phyloP scores from a whole-genome alignment of 2,113 vertebrate genomes.

The Puntigrus tetrazona region DNA sequence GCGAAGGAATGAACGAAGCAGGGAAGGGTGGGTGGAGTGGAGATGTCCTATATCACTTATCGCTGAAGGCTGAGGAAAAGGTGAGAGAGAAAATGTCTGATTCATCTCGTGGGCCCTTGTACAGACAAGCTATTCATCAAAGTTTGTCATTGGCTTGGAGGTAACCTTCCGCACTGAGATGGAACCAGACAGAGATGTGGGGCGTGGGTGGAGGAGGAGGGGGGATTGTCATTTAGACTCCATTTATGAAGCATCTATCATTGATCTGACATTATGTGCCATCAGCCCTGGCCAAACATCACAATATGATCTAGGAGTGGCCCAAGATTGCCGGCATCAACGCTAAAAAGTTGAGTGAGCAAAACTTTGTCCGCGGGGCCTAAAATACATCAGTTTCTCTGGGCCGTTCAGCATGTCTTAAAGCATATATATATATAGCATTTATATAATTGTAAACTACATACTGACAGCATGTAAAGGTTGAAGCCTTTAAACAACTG shows the following conservation, averaged over 20 bases:
- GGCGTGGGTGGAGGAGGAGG: conserved; percentile 13
- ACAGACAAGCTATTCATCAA: conserved; percentile 81
- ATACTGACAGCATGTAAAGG: not conserved
- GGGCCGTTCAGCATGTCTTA: not conserved
- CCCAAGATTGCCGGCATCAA: conserved; percentile 21
- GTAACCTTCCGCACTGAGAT: conserved; percentile 75
- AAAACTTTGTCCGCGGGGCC: conserved; percentile 13
- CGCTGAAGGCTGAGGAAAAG: conserved; percentile 74
- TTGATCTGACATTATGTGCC: conserved; percentile 71
- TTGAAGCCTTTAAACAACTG: not conserved
- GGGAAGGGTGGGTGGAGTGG: conserved; percentile 62
- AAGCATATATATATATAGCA: not conserved
- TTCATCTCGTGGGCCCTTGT: conserved; percentile 75
- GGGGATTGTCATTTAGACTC: conserved; percentile 73
- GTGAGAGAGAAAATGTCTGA: conserved; percentile 80
- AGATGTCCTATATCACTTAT: conserved; percentile 78
- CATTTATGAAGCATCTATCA: conserved; percentile 81
- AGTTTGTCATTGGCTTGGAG: conserved; percentile 80
- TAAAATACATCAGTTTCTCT: not conserved
- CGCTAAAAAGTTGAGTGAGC: conserved; percentile 16
- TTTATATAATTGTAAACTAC: not conserved
- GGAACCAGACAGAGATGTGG: conserved; percentile 72
- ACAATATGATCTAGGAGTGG: conserved; percentile 70
- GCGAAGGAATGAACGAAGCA: conserved; percentile 52
- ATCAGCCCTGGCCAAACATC: conserved; percentile 75